A percentile compares a stretch with the other conserved stretches of the same genome.
phyloP scores from a whole-genome alignment of 2,797 vertebrate genomes.

The Pipistrellus pipistrellus region DNA sequence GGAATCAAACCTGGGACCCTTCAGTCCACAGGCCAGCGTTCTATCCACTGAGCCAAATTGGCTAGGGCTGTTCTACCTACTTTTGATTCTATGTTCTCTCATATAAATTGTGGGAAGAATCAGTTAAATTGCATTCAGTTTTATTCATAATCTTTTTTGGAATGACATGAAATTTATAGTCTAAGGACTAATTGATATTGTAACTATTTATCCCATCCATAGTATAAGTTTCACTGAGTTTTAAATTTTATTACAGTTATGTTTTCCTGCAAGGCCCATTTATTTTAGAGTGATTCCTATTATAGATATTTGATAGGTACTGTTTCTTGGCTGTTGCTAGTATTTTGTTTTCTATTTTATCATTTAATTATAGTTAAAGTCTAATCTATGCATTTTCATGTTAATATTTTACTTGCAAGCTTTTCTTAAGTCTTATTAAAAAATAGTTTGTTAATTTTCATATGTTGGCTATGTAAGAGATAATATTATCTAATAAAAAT shows the following conservation, averaged over 20 bases:
- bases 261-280: constrained; percentile 1
- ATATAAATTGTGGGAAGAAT: not conserved
- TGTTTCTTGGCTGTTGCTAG: not conserved
- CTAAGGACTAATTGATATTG: not conserved
- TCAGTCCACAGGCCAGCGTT: too few species aligned
- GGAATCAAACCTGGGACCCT: too few species aligned
- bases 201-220: not conserved
- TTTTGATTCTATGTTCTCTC: not conserved
- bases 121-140: not conserved
- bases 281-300: not conserved
- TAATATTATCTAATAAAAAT: not conserved
- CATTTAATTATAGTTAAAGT: not conserved
- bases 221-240: not conserved
- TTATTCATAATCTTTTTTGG: constrained; percentile 12
- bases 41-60: too few species aligned
- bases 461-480: not conserved
- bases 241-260: not conserved
- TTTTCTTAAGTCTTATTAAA: not conserved
- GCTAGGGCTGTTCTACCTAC: not conserved
- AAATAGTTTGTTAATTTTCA: constrained; percentile 23
- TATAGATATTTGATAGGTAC: not conserved
- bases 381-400: not conserved
- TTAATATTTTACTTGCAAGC: not conserved
- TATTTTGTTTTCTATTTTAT: not conserved
- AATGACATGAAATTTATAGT: constrained; percentile 17